These are phyloP conservation scores for Abramis brama DNA, from an alignment of 2,113 vertebrate species.

Conservation along the genomic window DNA sequence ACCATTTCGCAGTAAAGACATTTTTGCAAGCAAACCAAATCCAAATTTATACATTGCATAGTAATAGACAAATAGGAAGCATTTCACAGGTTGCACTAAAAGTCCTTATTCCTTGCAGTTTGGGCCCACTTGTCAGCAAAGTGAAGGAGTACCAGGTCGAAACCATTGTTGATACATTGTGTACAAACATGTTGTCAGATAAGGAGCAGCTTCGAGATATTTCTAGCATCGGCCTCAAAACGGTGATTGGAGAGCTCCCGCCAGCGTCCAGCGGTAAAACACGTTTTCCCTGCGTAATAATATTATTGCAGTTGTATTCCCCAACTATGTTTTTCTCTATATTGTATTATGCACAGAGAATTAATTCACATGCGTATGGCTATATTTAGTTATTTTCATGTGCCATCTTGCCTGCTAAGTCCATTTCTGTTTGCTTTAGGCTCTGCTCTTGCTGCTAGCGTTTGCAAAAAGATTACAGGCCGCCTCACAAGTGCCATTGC, in stretches of 20 bases:
- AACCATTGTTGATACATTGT: slow-evolving; percentile 97
- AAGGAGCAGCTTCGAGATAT: slow-evolving; percentile 98
- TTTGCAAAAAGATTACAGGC: slow-evolving; percentile 99
- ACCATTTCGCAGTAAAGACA: not conserved
- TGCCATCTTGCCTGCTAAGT: not conserved
- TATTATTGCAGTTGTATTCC: not conserved
- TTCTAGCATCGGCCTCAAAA: slow-evolving; percentile 98
- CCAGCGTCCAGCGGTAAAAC: slow-evolving; percentile 94
- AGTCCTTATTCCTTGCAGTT: slow-evolving; percentile 71
- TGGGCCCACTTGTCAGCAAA: slow-evolving; percentile 97
- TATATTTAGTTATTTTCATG: slow-evolving; percentile 16
- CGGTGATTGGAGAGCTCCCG: slow-evolving; percentile 98
- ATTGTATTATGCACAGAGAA: not conserved
- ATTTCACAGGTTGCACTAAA: not conserved
- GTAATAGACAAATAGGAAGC: not conserved
- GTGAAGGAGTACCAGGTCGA: slow-evolving; percentile 99
- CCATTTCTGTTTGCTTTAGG: slow-evolving; percentile 73
- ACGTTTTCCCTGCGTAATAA: not conserved
- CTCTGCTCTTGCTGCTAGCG: slow-evolving; percentile 95
- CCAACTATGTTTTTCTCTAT: not conserved
- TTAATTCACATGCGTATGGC: not conserved
- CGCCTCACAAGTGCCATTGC: slow-evolving; percentile 98
- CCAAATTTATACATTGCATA: not conserved
- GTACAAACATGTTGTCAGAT: slow-evolving; percentile 99
- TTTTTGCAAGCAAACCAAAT: not conserved